phyloP scores from a whole-genome alignment of 2,113 vertebrate genomes.

The Oryzias melastigma region DNA sequence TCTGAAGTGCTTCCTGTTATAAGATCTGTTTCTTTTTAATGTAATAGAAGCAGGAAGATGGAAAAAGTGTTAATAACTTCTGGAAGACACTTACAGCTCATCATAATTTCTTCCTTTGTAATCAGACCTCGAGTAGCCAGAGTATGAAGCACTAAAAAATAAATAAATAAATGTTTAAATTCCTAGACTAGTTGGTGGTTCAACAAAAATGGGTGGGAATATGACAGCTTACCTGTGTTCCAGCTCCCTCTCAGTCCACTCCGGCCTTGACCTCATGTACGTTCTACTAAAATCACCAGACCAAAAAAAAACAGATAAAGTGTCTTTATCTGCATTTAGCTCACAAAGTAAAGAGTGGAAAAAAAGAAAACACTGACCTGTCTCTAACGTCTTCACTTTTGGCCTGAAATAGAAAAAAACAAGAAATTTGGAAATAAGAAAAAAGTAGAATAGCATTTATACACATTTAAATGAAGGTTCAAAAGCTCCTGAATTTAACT shows the following conservation, averaged over 20 bases:
- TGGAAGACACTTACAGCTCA: slow-evolving; percentile 56
- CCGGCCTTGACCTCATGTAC: slow-evolving; percentile 49
- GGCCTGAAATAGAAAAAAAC: slow-evolving; percentile 28
- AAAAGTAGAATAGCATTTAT: too few species aligned
- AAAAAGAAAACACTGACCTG: slow-evolving; percentile 41
- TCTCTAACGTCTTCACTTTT: slow-evolving; percentile 30
- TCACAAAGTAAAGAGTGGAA: not conserved
- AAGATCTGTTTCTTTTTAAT: too few species aligned
- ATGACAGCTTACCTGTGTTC: slow-evolving; percentile 44
- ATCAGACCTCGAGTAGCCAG: slow-evolving; percentile 31
- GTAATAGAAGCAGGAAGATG: too few species aligned
- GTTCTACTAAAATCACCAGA: slow-evolving; percentile 15
- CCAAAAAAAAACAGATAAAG: not conserved
- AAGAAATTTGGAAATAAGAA: not conserved
- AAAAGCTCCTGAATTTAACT: too few species aligned
- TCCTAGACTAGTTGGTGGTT: not conserved
- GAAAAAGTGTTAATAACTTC: too few species aligned
- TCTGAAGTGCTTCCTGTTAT: too few species aligned
- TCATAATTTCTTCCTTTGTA: slow-evolving; percentile 38
- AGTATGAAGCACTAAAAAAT: slow-evolving; percentile 37
- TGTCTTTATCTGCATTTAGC: not conserved
- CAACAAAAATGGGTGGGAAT: not conserved
- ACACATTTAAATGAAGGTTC: too few species aligned
- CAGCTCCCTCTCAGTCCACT: slow-evolving; percentile 38
- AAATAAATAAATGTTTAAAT: too few species aligned